Evolutionary conservation across 2,797 vertebrate species (phyloP), one percentile per base, ranked within the genome.

Genomic region (Borostomias antarcticus): DNA sequence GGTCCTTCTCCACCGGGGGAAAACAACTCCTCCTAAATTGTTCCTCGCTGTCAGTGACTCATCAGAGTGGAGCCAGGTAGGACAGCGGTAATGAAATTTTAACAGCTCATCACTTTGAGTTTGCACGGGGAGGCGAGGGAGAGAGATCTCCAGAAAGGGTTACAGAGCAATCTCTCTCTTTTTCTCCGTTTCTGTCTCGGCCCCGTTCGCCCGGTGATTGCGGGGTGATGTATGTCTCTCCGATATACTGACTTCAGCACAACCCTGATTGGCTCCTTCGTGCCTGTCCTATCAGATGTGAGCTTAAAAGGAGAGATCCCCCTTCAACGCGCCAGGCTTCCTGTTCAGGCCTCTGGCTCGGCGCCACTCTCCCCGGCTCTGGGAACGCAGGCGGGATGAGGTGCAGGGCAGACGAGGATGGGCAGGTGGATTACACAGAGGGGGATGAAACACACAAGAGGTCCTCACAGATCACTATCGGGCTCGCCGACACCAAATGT

Each of bases 201-300:
- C 29, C 21, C 21, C 71, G 60, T 81, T 54, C 50, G 1, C 64
- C 70, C 59, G 40, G 68, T 74, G 60, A 78, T 68, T 72, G 62
- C 35, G 25, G 17, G 66, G 61, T 81, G 77, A 81, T 79, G 62
- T 70, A 76, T 79, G 79, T 79, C 72, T 73, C 76, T 86, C 70
- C 76, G 80, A 83, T 79, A 76, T 52, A 79, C 71, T 15, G 57
- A 75, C 80, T 77, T 82, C 84, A 87, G 79, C 76, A 80, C 56
- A 84, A 78, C 62, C 4, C 2, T 73, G 81, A 84, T 81, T 84
- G 84, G 78, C 78, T 88, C 79, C 66, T 85, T 85, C 80, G 76
- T 81, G 74, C 26, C 61, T 64, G 68, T 77, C 69, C 76, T 77
- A 80, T 85, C 81, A 86, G 85, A 80, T 79, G 58, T 68, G 32